Base-by-base conservation (phyloP, 2,797 vertebrate species). In the Scyliorhinus canicula region DNA sequence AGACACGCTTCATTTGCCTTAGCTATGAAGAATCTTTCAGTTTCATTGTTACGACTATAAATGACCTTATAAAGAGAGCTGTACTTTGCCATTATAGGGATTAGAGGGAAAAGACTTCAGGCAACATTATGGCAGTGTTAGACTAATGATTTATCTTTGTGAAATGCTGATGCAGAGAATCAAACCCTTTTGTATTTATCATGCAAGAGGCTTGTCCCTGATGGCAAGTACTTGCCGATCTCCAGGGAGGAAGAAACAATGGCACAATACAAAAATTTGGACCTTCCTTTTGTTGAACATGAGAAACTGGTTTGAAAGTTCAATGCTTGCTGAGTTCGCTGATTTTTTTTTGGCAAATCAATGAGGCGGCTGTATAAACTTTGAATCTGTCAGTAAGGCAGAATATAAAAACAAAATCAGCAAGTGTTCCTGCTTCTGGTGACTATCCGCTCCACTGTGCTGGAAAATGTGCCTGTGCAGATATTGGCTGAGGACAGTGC, bases 1-100 rank as follows among this genome's bases (percentile, higher is more conserved):
- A 97, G 97, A 96, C 95, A 97, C 96, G 97, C 97, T 97, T 97
- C 97, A 97, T 98, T 98, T 97, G 96, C 96, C 95, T 96, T 95
- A 95, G 95, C 96, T 96, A 96, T 97, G 97, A 97, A 97, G 93
- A 94, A 52, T 71, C 67, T 94, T 94, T 94, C 93, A 94, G 40
- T 52, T 94, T 97, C 97, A 96, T 96, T 96, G 97, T 97, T 97
- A 97, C 97, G 95, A 96, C 96, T 96, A 96, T 95, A 97, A 97
- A 97, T 96, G 96, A 96, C 96, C 96, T 97, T 96, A 96, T 97
- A 97, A 97, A 35, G 95, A 96, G 95, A 93, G 93, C 2, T 95
- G n/a, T 1, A 67, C 0, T 77, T 95, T 96, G 95, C 55, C 52
- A 93, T 93, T 93, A 71, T 24, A 44, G 47, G 91, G 91, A 93